Conservation (phyloP, 2,113 vertebrate species). For the Zapornia atra region DNA sequence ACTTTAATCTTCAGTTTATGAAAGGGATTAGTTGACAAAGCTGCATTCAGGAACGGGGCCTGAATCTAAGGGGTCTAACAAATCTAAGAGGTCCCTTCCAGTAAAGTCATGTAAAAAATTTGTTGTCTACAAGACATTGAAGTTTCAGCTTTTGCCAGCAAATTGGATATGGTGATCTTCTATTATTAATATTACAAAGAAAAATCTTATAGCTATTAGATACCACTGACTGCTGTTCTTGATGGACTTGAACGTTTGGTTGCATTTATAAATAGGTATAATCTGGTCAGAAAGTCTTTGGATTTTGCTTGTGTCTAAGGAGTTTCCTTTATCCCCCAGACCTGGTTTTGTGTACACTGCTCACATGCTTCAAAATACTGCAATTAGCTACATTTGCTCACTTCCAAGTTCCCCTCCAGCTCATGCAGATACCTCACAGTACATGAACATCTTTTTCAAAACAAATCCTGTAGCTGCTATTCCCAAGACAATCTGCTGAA, state of each 20-base stretch:
- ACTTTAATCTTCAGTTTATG: conserved; percentile 32
- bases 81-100: background rate
- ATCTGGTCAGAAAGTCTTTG: background rate
- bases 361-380: background rate
- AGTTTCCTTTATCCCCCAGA: background rate
- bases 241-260: background rate
- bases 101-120: background rate
- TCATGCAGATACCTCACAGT: background rate
- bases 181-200: background rate
- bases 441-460: rapidly evolving
- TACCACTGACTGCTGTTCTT: background rate
- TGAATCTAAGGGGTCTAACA: background rate
- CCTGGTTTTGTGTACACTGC: background rate
- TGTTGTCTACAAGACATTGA: background rate
- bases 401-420: background rate
- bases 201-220: background rate
- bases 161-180: background rate
- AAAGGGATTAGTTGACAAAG: conserved; percentile 10
- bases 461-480: background rate
- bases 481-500: background rate
- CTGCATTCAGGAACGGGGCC: background rate
- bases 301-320: background rate
- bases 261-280: background rate
- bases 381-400: background rate
- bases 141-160: background rate